These are phyloP conservation scores for Hydropsyche betteni DNA, from an alignment of 2,888 invertebrate species.

Conservation along the genomic window DNA sequence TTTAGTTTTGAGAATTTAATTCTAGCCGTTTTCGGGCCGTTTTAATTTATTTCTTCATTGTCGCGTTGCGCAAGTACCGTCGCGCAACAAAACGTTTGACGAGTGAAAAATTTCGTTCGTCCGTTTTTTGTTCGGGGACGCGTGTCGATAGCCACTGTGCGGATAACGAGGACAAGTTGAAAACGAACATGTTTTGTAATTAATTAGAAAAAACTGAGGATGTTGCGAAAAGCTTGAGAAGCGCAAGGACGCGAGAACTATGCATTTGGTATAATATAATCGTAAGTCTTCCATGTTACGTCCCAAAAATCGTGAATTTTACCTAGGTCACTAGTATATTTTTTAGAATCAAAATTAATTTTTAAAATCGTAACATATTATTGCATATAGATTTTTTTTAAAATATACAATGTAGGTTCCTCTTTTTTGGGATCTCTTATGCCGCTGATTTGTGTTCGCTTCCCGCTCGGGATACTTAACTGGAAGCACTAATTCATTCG, in stretches of 20 bases:
- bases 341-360: not conserved
- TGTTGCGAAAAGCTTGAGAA: too few relatives aligned
- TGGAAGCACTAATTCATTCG: constrained; percentile 49
- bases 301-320: not conserved
- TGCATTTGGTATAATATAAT: not conserved
- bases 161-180: constrained; percentile 6
- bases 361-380: not conserved
- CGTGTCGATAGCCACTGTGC: constrained; percentile 16
- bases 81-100: constrained; percentile 37
- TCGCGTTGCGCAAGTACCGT: constrained; percentile 21
- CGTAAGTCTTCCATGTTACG: not conserved
- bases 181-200: constrained; percentile 4
- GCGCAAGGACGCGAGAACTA: not conserved
- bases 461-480: constrained; percentile 45
- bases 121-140: constrained; percentile 15
- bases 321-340: not conserved
- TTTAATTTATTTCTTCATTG: constrained; percentile 30
- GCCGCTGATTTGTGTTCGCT: constrained; percentile 21
- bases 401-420: not conserved
- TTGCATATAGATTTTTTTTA: not conserved
- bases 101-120: constrained; percentile 14
- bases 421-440: not conserved
- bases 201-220: not conserved
- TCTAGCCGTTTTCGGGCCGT: not conserved
- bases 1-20: too few relatives aligned